Evolutionary conservation across 92 coral and sea anemone species (phyloP).

Genomic region (Parazoanthus swiftii): DNA sequence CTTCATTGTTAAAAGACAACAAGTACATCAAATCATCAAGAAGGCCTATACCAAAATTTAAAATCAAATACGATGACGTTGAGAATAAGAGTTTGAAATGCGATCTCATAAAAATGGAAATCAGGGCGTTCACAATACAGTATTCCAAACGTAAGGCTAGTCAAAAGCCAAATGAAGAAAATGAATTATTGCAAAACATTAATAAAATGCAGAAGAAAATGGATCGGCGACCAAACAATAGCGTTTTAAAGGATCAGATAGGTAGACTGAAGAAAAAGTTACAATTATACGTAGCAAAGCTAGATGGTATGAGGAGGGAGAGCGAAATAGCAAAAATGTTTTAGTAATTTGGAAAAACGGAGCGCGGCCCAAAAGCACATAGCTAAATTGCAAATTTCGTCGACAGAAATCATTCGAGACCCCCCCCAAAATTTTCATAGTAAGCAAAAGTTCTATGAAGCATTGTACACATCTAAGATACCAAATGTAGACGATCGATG

Average conservation of each 20-base stretch:
- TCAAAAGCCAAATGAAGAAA: too few relatives aligned
- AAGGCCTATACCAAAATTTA: not conserved
- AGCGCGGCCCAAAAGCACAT: not conserved
- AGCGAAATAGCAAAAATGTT: too few relatives aligned
- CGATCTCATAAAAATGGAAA: too few relatives aligned
- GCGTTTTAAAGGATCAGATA: not conserved
- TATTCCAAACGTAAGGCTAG: too few relatives aligned
- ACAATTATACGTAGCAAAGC: not conserved
- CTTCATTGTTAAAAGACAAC: not conserved
- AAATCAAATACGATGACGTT: not conserved
- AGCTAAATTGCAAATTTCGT: not conserved
- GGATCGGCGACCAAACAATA: conserved; percentile 12
- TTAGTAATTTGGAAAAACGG: conserved; percentile 18
- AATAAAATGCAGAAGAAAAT: not conserved
- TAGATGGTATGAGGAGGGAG: not conserved
- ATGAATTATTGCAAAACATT: not conserved
- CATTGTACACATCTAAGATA: not conserved
- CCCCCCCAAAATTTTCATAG: not conserved
- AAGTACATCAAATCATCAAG: not conserved
- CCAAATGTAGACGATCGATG: conserved; percentile 7
- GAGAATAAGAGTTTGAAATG: not conserved
- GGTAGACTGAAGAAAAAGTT: conserved; percentile 3
- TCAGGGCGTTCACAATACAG: too few relatives aligned
- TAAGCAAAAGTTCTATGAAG: not conserved
- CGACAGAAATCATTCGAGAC: conserved; percentile 12